phyloP scores from a whole-genome alignment of 2,113 vertebrate species.

The Coryphaenoides rupestris region DNA sequence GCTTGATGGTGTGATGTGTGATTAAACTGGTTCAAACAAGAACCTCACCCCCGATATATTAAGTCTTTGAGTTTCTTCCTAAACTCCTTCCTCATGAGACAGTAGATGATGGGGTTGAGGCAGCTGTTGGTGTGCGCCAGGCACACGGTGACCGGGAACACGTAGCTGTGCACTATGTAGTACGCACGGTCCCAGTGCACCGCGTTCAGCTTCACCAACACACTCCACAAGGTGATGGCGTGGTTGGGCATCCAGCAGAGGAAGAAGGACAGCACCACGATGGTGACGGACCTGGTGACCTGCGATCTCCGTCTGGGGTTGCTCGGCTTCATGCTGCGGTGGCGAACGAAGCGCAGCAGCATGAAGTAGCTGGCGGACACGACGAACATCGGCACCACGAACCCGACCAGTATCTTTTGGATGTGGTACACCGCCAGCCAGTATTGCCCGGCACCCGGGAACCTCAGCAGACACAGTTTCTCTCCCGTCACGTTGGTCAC shows the following conservation, averaged over 20 bases:
- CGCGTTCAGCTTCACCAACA: slow-evolving; percentile 74
- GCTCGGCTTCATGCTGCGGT: slow-evolving; percentile 57
- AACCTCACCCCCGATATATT: slow-evolving; percentile 39
- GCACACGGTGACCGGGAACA: slow-evolving; percentile 75
- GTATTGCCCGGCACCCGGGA: slow-evolving; percentile 68
- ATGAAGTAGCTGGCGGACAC: slow-evolving; percentile 69
- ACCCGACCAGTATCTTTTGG: slow-evolving; percentile 67
- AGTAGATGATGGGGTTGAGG: slow-evolving; percentile 77
- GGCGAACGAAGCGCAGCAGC: slow-evolving; percentile 65
- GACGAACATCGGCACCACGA: slow-evolving; percentile 67
- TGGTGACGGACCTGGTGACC: slow-evolving; percentile 63
- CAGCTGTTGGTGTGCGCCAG: slow-evolving; percentile 78
- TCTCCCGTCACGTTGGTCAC: slow-evolving; percentile 64
- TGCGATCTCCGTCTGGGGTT: slow-evolving; percentile 54
- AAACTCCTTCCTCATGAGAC: slow-evolving; percentile 73
- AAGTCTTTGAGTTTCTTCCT: slow-evolving; percentile 62
- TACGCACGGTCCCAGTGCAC: slow-evolving; percentile 69
- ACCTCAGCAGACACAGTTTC: slow-evolving; percentile 66
- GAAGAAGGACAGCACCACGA: slow-evolving; percentile 64
- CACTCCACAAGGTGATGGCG: slow-evolving; percentile 76
- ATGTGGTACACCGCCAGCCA: slow-evolving; percentile 69
- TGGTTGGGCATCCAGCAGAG: slow-evolving; percentile 72
- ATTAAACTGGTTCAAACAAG: background rate
- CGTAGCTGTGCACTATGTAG: slow-evolving; percentile 73
- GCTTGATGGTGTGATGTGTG: background rate